phyloP scores from a whole-genome alignment of 37 sponge, comb jelly and placozoan species.

The Hexactinellida sp. region DNA sequence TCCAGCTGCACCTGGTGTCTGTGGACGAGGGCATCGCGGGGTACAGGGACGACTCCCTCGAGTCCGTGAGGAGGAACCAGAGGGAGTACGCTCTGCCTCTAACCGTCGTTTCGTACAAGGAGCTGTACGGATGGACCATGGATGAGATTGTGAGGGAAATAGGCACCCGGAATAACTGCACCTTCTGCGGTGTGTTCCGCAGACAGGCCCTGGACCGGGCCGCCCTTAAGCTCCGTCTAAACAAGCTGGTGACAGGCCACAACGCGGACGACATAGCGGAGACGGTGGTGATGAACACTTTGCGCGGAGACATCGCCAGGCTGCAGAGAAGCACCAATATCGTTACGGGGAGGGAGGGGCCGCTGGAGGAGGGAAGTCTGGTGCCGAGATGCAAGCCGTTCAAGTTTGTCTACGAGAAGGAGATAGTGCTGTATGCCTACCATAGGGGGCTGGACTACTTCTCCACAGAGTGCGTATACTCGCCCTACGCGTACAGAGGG shows the following conservation, averaged over 20 bases:
- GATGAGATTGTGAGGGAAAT: slow-evolving; percentile 90
- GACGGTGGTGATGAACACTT: slow-evolving; percentile 92
- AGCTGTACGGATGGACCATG: slow-evolving; percentile 99
- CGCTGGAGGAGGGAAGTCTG: slow-evolving; percentile 61
- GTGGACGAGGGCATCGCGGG: slow-evolving; percentile 96
- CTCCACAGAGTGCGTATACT: slow-evolving; percentile 96
- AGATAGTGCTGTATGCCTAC: slow-evolving; percentile 98
- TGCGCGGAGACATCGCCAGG: slow-evolving; percentile 90
- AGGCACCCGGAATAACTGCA: slow-evolving; percentile 83
- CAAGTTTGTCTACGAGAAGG: slow-evolving; percentile 97
- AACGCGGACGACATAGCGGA: slow-evolving; percentile 99
- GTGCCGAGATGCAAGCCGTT: slow-evolving; percentile 88
- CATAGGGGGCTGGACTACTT: slow-evolving; percentile 96
- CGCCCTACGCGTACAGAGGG: slow-evolving; percentile 95
- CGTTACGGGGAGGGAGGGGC: slow-evolving; percentile 37
- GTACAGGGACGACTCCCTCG: slow-evolving; percentile 92
- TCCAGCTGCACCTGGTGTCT: slow-evolving; percentile 66
- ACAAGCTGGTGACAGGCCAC: slow-evolving; percentile 94
- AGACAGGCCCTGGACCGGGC: slow-evolving; percentile 93
- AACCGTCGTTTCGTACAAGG: slow-evolving; percentile 84
- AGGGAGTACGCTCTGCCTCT: slow-evolving; percentile 70
- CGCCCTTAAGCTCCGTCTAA: slow-evolving; percentile 62
- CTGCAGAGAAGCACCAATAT: slow-evolving; percentile 76
- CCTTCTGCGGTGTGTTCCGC: slow-evolving; percentile 97
- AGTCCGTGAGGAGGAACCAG: slow-evolving; percentile 84